These are phyloP conservation scores for Hipposideros armiger DNA, from an alignment of 2,113 vertebrate species.

Conservation along the genomic window DNA sequence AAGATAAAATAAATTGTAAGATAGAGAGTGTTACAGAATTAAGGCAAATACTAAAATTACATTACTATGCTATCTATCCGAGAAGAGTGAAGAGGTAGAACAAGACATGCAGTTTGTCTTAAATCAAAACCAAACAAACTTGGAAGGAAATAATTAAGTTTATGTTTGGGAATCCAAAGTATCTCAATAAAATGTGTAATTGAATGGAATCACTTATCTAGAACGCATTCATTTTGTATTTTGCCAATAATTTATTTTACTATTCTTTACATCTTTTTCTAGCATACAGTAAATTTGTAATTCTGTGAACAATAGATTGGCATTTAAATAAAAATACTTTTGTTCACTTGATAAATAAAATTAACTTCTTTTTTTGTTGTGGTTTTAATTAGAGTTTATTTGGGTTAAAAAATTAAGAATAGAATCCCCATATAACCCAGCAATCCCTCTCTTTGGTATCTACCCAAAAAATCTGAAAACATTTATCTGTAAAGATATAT, in stretches of 20 bases:
- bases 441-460: no score
- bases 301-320: not conserved
- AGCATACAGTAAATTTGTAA: not conserved
- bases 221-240: not conserved
- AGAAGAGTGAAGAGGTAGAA: not conserved
- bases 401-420: no score
- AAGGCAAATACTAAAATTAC: not conserved
- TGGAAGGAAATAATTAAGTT: not conserved
- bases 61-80: not conserved
- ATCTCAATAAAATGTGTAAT: not conserved
- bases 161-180: not conserved
- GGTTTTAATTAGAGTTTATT: no score
- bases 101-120: not conserved
- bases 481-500: no score
- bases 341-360: conserved; percentile 54
- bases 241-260: conserved; percentile 11
- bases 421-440: no score
- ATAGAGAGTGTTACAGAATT: not conserved
- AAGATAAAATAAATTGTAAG: conserved; percentile 4
- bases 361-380: not conserved
- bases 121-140: conserved; percentile 17
- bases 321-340: conserved; percentile 33
- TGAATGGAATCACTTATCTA: not conserved
- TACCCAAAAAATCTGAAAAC: no score
- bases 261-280: not conserved